Evolutionary conservation across 2,888 invertebrate genomes (phyloP).

Genomic region (Glaucopsyche alexis): DNA sequence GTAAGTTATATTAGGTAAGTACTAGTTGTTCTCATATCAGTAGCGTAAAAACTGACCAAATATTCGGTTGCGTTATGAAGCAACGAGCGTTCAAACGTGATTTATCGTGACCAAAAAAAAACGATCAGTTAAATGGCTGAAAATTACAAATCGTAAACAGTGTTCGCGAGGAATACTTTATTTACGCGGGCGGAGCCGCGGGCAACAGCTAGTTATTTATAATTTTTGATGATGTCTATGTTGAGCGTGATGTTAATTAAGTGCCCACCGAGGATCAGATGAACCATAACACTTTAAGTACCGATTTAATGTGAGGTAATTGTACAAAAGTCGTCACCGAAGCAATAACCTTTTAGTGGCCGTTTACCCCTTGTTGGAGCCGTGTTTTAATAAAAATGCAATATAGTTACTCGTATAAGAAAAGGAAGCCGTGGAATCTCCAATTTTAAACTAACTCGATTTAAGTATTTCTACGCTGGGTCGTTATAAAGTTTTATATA

Average conservation of each 20-base stretch:
- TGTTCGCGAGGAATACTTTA: too few relatives aligned
- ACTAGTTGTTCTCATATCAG: too few relatives aligned
- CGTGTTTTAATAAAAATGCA: constrained; percentile 72
- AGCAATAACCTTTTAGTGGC: constrained; percentile 75
- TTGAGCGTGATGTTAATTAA: not conserved
- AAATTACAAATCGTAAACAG: too few relatives aligned
- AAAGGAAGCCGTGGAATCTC: constrained; percentile 58
- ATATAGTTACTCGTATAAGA: constrained; percentile 62
- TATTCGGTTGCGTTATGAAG: too few relatives aligned
- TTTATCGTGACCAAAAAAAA: too few relatives aligned
- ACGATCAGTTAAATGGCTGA: too few relatives aligned
- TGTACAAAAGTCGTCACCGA: constrained; percentile 72
- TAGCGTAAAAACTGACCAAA: too few relatives aligned
- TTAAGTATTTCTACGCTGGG: constrained; percentile 43
- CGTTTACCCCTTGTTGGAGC: constrained; percentile 70
- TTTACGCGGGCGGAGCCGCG: too few relatives aligned
- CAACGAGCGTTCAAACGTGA: too few relatives aligned
- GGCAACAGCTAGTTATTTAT: too few relatives aligned
- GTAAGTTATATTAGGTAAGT: too few relatives aligned
- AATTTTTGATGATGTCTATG: too few relatives aligned
- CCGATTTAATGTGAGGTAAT: constrained; percentile 75
- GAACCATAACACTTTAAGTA: constrained; percentile 42
- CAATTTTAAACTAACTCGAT: constrained; percentile 61
- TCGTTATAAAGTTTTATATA: constrained; percentile 7
- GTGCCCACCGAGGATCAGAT: not conserved